phyloP scores from a whole-genome alignment of 2,888 invertebrate species.

The Macaria liturata region DNA sequence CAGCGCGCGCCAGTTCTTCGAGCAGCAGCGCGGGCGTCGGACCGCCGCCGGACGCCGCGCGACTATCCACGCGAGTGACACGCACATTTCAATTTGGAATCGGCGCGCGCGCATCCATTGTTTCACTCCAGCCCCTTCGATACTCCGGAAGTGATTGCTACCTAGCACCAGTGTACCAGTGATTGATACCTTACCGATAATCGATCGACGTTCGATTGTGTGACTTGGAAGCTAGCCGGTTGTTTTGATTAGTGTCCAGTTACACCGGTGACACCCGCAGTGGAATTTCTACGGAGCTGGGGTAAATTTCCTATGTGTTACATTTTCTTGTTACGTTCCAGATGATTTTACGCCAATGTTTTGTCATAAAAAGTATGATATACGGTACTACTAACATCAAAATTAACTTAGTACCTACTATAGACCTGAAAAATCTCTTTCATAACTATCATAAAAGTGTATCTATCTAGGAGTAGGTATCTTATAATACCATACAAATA shows the following conservation, averaged over 20 bases:
- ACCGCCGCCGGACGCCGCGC: constrained; percentile 48
- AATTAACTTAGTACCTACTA: too few species aligned
- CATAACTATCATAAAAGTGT: too few species aligned
- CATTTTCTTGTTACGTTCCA: neutral
- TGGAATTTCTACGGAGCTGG: constrained; percentile 46
- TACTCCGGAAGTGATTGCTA: constrained; percentile 39
- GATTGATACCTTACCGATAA: constrained; percentile 7
- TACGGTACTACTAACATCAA: neutral
- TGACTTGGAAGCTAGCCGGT: constrained; percentile 45
- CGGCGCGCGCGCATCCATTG: constrained; percentile 30
- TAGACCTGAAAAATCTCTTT: too few species aligned
- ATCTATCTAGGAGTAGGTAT: too few species aligned
- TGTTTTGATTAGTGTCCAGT: constrained; percentile 45
- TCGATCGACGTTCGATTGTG: constrained; percentile 38
- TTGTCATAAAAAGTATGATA: neutral
- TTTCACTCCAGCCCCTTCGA: constrained; percentile 30
- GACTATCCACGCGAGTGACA: constrained; percentile 69
- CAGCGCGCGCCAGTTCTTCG: constrained; percentile 62
- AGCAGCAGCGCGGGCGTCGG: constrained; percentile 68
- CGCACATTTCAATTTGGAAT: constrained; percentile 50
- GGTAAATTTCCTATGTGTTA: constrained; percentile 43
- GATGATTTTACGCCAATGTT: neutral
- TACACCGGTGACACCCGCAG: constrained; percentile 36
- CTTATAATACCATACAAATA: too few species aligned
- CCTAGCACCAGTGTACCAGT: constrained; percentile 36